These are phyloP conservation scores for Chalcosyrphus nemorum DNA, from an alignment of 2,888 invertebrate species.

Conservation along the genomic window DNA sequence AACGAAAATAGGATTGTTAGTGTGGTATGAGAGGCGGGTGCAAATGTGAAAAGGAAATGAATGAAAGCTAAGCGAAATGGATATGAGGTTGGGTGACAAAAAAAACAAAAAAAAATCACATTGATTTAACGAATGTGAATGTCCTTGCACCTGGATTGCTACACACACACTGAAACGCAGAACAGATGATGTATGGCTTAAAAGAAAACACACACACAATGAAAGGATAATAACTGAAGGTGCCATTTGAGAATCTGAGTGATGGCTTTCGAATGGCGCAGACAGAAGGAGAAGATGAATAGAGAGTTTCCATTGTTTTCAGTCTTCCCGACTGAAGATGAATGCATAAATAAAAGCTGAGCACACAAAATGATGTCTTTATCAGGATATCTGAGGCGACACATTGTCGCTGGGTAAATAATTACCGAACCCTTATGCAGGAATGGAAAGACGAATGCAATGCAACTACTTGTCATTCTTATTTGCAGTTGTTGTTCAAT, in stretches of 20 bases:
- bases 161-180: background rate
- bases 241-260: constrained; percentile 54
- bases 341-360: constrained; percentile 1
- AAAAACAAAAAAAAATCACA: constrained; percentile 20
- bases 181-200: constrained; percentile 40
- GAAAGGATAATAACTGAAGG: constrained; percentile 40
- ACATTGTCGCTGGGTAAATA: constrained; percentile 8
- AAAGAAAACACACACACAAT: background rate
- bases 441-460: background rate
- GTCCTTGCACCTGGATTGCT: constrained; percentile 52
- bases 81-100: background rate
- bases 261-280: constrained; percentile 45
- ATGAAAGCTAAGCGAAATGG: constrained; percentile 28
- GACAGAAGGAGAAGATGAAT: background rate
- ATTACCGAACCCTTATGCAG: background rate
- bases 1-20: constrained; percentile 27
- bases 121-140: constrained; percentile 53
- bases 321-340: background rate
- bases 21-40: background rate
- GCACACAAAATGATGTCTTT: constrained; percentile 14
- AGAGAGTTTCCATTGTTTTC: constrained; percentile 6
- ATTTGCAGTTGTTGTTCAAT: no score
- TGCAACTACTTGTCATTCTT: no score
- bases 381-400: background rate
- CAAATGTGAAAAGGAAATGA: constrained; percentile 29